Conservation (phyloP, 2,888 invertebrate genomes). For the Autographa pulchrina region DNA sequence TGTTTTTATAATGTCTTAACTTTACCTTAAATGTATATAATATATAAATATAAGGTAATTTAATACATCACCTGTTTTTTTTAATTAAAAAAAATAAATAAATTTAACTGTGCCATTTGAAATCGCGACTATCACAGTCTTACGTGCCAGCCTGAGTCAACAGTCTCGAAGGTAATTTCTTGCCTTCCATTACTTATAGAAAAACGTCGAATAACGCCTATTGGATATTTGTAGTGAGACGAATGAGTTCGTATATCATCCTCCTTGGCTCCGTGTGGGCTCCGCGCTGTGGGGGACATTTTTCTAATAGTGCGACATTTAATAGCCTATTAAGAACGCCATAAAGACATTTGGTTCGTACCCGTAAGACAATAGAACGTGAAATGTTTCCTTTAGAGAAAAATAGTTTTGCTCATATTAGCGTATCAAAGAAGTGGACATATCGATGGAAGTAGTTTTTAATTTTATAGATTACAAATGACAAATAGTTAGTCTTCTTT, state of each 20-base stretch:
- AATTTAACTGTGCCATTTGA: too few species aligned
- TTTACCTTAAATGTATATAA: too few species aligned
- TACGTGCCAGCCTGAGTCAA: neutral
- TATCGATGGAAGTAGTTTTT: too few species aligned
- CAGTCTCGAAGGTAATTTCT: neutral
- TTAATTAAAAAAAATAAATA: too few species aligned
- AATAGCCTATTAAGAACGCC: conserved; percentile 6
- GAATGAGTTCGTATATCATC: neutral
- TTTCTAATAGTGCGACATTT: conserved; percentile 13
- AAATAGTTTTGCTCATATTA: neutral
- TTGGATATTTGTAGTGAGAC: conserved; percentile 2
- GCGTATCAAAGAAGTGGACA: too few species aligned
- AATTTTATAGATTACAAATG: too few species aligned
- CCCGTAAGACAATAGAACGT: neutral
- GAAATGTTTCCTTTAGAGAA: neutral
- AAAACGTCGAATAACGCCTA: neutral
- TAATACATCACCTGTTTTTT: too few species aligned
- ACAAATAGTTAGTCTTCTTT: too few species aligned
- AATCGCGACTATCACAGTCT: neutral
- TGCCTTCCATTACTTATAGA: neutral
- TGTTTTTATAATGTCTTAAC: too few species aligned
- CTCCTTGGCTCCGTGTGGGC: neutral
- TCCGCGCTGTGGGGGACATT: conserved; percentile 10
- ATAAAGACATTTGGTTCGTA: conserved; percentile 10
- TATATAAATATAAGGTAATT: too few species aligned